Base-by-base conservation (phyloP, 1,140 invertebrate species). In the Zaprionus davidi region DNA sequence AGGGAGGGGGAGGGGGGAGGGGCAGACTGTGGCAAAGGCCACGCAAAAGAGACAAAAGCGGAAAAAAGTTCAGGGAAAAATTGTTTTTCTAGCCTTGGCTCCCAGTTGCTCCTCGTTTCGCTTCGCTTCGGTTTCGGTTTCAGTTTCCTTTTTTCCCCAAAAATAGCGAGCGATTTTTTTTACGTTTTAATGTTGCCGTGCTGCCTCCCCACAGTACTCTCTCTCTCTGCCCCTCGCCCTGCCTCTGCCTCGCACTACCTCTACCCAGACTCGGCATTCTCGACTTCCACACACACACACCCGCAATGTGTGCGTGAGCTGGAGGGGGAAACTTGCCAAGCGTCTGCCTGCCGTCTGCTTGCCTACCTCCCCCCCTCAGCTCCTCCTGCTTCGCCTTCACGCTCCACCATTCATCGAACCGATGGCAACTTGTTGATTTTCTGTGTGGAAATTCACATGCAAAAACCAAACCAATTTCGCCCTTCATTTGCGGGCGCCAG, bases 41-140 rank as follows among this genome's bases (percentile, higher is more conserved):
- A 15, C 9, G 64, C 60, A 57, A 64, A 46, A 70, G 58, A 58
- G 57, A 75, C 62, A 67, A 68, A 83, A 46, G 41, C n/a, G 41
- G 41, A 57, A 71, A 76, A 82, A 85, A 82, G 79, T 88, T 90
- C 49, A 69, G 78, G 68, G 68, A 74, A 83, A 88, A 88, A 84
- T 83, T 78, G 74, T 88, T 84, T 87, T 88, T 84, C 73, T 79
- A 70, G 74, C 81, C 22, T 20, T 13, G 9, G 17, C 46, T 4
- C 11, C 22, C 22, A 20, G 46, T 24, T 51, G 9, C 46, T 34
- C 9, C 31, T 34, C 31, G 46, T 9, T 51, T 22, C 46, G 46
- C 46, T 56, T 28, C 53, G 46, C 11, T 55, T 66, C 31, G 46
- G 63, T 41, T 66, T 38, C 57, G 63, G 65, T 67, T 77, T 77